Base-by-base conservation (phyloP, 2,797 vertebrate genomes). In the Myotis vivesi region DNA sequence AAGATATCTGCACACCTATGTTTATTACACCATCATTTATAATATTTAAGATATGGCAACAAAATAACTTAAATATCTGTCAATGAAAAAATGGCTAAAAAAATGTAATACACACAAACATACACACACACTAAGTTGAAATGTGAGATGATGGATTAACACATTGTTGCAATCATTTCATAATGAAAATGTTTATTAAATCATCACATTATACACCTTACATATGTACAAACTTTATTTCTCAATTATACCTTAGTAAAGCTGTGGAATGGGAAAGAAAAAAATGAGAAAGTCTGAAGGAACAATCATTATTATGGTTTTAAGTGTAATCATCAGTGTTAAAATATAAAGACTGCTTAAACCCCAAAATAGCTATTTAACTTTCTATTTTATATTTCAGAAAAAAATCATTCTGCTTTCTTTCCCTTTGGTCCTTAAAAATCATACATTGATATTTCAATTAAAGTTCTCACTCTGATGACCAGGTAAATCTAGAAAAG, bases 211-310 rank as follows among this genome's bases (percentile, higher is more conserved):
- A 20, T 22, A 36, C 3, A 57, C 5, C 20, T 38, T 75, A 55
- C 66, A 25, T 75, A 76, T 49, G 19, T 59, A 49, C 25, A 89
- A 33, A 36, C 83, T 76, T 89, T 68, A 68, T 75, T 93, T 89
- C 25, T 55, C 30, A 66, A 6, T 87, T 46, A 64, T 20, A 33
- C 16, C 8, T 33, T 16, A 64, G 19, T 87, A 73, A 81, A 73
- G 28, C 17, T 88, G 55, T 28, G 30, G 3, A 7, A 12, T 25
- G 6, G 38, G 8, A 16, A 57, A 73, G 81, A 49, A 51, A 88
- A 93, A 87, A 87, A 30, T 59, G n/a, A 59, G 68, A 38, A 57
- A 38, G 38, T 76, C 83, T 93, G 83, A 76, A 89, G 69, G 76
- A 59, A 49, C 22, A 75, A 46, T 38, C 25, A 64, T 64, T 25